A percentile compares a stretch with the other conserved stretches of the same genome.
phyloP scores from a whole-genome alignment of 2,888 invertebrate species.

The Drosophila incognita region DNA sequence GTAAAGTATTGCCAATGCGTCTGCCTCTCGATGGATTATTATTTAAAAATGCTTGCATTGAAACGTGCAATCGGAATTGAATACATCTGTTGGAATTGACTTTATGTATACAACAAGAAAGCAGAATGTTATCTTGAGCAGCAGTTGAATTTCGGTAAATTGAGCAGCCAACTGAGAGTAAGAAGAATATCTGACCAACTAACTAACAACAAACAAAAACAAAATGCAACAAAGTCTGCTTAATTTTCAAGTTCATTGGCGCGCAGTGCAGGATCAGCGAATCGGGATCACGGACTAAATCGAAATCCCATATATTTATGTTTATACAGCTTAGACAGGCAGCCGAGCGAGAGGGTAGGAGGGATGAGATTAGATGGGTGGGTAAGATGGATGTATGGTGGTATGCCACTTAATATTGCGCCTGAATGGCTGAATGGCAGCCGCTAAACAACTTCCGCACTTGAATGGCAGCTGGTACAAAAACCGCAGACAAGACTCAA shows the following conservation, averaged over 20 bases:
- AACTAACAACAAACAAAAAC: slow-evolving; percentile 1
- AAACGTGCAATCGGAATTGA: background rate
- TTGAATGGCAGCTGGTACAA: slow-evolving; percentile 58
- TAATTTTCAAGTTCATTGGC: slow-evolving; percentile 64
- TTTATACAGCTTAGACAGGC: background rate
- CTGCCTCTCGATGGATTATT: background rate
- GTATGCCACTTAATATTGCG: slow-evolving; percentile 62
- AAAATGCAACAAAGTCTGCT: slow-evolving; percentile 23
- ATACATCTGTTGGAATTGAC: background rate
- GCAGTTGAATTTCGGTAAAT: slow-evolving; percentile 18
- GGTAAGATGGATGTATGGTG: slow-evolving; percentile 7
- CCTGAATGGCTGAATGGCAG: slow-evolving; percentile 58
- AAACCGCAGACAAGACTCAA: slow-evolving; percentile 51
- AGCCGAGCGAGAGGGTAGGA: background rate
- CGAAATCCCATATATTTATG: background rate
- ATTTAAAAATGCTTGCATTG: background rate
- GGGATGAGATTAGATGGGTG: background rate
- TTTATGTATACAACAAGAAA: background rate
- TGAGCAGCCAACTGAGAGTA: slow-evolving; percentile 17
- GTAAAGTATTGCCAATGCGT: background rate
- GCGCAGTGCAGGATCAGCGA: slow-evolving; percentile 41
- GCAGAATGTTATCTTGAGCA: background rate
- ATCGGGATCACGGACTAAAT: slow-evolving; percentile 36
- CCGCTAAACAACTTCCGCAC: slow-evolving; percentile 69
- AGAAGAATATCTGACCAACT: background rate